Evolutionary conservation across 2,797 vertebrate species (phyloP).

Genomic region (Setipinna tenuifilis): DNA sequence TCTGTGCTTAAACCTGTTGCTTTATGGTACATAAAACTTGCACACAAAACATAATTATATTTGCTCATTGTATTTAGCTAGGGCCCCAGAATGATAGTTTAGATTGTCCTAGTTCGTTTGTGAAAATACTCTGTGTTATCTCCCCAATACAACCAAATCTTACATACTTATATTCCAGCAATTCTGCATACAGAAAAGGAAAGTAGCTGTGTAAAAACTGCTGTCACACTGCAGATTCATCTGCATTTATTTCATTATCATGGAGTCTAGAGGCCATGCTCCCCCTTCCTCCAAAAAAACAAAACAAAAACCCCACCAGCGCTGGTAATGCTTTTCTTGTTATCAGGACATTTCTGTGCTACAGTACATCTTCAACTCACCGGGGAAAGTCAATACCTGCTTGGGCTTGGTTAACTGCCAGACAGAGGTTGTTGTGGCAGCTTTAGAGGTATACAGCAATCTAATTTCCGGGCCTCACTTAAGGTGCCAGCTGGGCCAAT

Average conservation of each 20-base stretch:
- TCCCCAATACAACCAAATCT: neutral
- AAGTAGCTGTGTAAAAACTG: neutral
- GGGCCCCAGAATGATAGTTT: too few relatives aligned
- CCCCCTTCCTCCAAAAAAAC: too few relatives aligned
- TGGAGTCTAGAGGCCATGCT: neutral
- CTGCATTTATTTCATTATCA: neutral
- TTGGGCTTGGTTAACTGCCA: slow-evolving; percentile 51
- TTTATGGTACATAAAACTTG: too few relatives aligned
- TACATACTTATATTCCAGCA: neutral
- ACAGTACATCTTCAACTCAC: slow-evolving; percentile 20
- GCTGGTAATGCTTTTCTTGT: slow-evolving; percentile 44
- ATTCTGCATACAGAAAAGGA: too few relatives aligned
- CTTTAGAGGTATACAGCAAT: slow-evolving; percentile 55
- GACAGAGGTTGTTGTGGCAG: slow-evolving; percentile 54
- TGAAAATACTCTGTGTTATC: neutral
- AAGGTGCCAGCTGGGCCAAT: slow-evolving; percentile 63
- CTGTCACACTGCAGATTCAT: neutral
- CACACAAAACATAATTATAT: too few relatives aligned
- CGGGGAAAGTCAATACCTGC: slow-evolving; percentile 51
- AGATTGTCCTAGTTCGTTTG: too few relatives aligned
- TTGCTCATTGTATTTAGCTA: too few relatives aligned
- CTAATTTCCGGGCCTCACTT: slow-evolving; percentile 64
- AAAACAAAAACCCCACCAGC: too few relatives aligned
- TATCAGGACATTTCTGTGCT: slow-evolving; percentile 43
- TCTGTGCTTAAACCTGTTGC: too few relatives aligned